phyloP scores from a whole-genome alignment of 2,888 invertebrate genomes.

The Fissipunctia ypsillon region DNA sequence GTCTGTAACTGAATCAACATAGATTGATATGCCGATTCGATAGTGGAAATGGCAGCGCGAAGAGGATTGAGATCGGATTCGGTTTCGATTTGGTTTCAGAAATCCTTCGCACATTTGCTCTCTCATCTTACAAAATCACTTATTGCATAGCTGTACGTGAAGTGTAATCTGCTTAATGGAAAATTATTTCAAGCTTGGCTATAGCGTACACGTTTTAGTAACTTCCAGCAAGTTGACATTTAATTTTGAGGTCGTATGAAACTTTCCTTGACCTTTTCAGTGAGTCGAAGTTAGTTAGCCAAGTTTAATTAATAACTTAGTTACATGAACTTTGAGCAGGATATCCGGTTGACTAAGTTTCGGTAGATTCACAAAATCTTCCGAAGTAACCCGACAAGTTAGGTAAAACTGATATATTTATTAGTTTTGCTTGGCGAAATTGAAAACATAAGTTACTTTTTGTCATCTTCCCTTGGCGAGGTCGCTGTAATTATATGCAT shows the following conservation, averaged over 20 bases:
- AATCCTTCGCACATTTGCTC: not conserved
- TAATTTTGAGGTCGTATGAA: not conserved
- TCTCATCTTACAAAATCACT: not conserved
- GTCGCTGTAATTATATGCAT: no score
- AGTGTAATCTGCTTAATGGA: not conserved
- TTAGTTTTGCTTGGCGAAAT: no score
- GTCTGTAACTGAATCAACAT: conserved; percentile 29
- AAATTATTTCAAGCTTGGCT: conserved; percentile 5
- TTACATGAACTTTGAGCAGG: conserved; percentile 18
- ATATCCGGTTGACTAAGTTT: conserved; percentile 11
- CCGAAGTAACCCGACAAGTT: not conserved
- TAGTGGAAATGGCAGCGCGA: conserved; percentile 24
- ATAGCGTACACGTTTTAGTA: not conserved
- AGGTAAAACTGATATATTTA: not conserved
- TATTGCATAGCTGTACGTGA: not conserved
- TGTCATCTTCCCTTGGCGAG: no score
- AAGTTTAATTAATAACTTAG: conserved; percentile 29
- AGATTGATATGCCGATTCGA: conserved; percentile 41
- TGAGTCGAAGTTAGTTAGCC: conserved; percentile 8
- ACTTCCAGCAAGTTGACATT: not conserved
- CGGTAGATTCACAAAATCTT: conserved; percentile 21
- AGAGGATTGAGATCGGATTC: conserved; percentile 14
- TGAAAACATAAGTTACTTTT: no score
- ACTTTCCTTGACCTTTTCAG: conserved; percentile 15
- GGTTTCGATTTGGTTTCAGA: conserved; percentile 8